Evolutionary conservation across 2,797 vertebrate species (phyloP).

Genomic region (Schizopygopsis malacanthus): DNA sequence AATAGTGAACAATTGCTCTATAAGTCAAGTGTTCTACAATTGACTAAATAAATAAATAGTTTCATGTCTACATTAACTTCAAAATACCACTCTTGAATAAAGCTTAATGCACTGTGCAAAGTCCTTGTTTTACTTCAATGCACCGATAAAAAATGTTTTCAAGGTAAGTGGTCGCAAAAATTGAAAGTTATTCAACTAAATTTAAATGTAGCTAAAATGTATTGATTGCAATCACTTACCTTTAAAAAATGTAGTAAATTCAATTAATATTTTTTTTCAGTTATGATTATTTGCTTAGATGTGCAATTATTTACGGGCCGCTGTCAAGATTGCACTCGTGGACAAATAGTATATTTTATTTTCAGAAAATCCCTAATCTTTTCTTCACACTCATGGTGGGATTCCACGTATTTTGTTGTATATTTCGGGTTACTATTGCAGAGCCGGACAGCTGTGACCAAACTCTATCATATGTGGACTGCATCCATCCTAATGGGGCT

Average conservation of each 20-base stretch:
- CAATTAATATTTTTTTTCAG: too few species aligned
- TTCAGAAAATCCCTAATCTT: conserved; percentile 27
- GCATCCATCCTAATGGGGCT: conserved; percentile 52
- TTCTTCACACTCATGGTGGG: conserved; percentile 30
- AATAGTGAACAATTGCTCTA: background rate
- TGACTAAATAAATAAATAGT: background rate
- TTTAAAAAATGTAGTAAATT: too few species aligned
- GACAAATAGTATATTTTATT: conserved; percentile 33
- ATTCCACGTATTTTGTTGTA: conserved; percentile 37
- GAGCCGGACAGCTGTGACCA: conserved; percentile 59
- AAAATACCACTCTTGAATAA: background rate
- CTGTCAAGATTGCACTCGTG: background rate
- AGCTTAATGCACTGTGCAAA: background rate
- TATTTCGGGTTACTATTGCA: conserved; percentile 52
- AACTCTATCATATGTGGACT: conserved; percentile 57
- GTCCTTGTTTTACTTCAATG: background rate
- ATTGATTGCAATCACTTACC: too few species aligned
- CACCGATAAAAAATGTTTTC: too few species aligned
- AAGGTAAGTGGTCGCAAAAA: too few species aligned
- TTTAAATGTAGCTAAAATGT: too few species aligned
- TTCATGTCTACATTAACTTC: background rate
- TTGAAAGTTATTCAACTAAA: too few species aligned
- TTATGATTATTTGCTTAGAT: background rate
- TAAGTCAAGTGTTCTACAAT: background rate
- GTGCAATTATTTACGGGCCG: conserved; percentile 2